Evolutionary conservation across 2,113 vertebrate genomes (phyloP).

Genomic region (Lanius collurio): DNA sequence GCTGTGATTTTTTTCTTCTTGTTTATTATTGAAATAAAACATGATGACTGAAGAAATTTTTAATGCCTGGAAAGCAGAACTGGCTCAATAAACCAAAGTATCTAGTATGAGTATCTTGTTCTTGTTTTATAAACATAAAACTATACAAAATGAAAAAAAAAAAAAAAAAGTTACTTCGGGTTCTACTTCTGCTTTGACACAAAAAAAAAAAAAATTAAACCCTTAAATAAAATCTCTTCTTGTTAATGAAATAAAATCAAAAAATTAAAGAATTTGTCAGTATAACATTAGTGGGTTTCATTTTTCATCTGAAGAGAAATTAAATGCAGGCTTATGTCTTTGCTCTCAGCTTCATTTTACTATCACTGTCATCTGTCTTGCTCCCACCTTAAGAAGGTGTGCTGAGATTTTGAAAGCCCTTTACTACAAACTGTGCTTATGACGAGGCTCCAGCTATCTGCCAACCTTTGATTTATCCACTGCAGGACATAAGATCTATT

Average conservation of each 20-base stretch:
- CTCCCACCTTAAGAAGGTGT: neutral
- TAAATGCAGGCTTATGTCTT: neutral
- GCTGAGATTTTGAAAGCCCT: neutral
- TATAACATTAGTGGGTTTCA: neutral
- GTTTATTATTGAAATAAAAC: slow-evolving; percentile 69
- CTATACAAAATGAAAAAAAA: slow-evolving; percentile 58
- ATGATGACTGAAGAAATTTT: slow-evolving; percentile 58
- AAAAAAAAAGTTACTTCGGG: slow-evolving; percentile 15
- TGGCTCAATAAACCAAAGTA: slow-evolving; percentile 24
- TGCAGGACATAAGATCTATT: neutral
- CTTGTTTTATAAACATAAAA: slow-evolving; percentile 39
- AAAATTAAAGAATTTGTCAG: neutral
- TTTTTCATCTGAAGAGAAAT: neutral
- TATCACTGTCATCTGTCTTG: neutral
- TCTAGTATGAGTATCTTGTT: slow-evolving; percentile 4
- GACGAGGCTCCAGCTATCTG: neutral
- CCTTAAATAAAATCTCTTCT: neutral
- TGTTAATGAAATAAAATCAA: neutral
- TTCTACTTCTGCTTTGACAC: slow-evolving; percentile 1
- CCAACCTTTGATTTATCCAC: neutral
- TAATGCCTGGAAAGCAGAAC: slow-evolving; percentile 52
- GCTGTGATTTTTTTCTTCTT: slow-evolving; percentile 27
- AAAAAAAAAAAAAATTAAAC: neutral
- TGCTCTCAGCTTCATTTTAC: neutral
- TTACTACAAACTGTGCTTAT: neutral